Conservation (phyloP, 2,797 vertebrate species). For the Hippoglossus hippoglossus region DNA sequence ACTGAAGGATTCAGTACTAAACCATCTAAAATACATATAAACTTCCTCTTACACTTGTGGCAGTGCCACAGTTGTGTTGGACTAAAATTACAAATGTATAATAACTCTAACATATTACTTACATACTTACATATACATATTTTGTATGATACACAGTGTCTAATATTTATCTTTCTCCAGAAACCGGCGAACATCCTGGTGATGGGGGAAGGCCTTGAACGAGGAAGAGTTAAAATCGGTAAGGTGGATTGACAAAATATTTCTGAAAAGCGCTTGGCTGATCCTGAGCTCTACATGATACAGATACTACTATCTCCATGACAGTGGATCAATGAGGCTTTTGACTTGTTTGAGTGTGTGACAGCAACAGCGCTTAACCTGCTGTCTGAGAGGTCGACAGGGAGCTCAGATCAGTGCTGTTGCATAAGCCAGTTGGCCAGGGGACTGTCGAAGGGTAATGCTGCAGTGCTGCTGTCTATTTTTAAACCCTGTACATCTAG, state of each 20-base stretch:
- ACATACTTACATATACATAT: too few relatives aligned
- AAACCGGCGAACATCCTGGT: constrained; percentile 99
- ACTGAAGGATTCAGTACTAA: too few relatives aligned
- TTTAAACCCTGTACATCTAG: constrained; percentile 51
- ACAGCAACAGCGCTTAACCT: constrained; percentile 45
- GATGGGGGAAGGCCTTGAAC: constrained; percentile 97
- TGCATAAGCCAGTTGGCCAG: constrained; percentile 60
- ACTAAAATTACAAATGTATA: too few relatives aligned
- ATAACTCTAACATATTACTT: too few relatives aligned
- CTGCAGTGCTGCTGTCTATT: constrained; percentile 61
- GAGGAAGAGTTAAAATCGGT: constrained; percentile 99
- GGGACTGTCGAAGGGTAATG: constrained; percentile 53
- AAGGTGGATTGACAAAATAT: constrained; percentile 46
- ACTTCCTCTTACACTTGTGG: too few relatives aligned
- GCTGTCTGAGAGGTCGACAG: constrained; percentile 23
- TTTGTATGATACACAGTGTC: not conserved
- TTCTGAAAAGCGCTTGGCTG: not conserved
- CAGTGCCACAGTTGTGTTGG: too few relatives aligned
- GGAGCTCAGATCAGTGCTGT: constrained; percentile 40
- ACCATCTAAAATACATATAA: too few relatives aligned
- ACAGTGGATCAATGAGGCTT: constrained; percentile 15
- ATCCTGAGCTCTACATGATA: not conserved
- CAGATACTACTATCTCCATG: not conserved
- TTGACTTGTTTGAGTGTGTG: constrained; percentile 22
- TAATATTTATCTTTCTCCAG: constrained; percentile 73